phyloP scores from a whole-genome alignment of 2,888 invertebrate species.

The Ophion ventricosus region DNA sequence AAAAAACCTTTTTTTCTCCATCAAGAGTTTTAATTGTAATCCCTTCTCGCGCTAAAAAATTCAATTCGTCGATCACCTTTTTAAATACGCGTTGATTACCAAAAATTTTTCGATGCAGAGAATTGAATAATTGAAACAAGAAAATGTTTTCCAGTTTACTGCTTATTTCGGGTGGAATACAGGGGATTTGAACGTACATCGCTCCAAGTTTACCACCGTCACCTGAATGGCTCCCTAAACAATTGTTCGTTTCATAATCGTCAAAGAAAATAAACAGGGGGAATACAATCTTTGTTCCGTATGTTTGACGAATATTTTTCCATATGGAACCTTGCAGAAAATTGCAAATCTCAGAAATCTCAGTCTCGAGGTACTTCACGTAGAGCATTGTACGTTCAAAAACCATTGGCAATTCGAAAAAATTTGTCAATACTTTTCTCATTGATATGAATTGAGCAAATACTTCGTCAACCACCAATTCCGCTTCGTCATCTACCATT shows the following conservation, averaged over 20 bases:
- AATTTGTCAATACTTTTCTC: slow-evolving; percentile 52
- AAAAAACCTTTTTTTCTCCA: slow-evolving; percentile 9
- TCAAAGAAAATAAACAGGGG: slow-evolving; percentile 29
- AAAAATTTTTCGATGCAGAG: slow-evolving; percentile 28
- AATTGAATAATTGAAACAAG: slow-evolving; percentile 29
- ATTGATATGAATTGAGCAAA: slow-evolving; percentile 59
- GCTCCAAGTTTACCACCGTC: slow-evolving; percentile 22
- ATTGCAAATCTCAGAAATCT: slow-evolving; percentile 43
- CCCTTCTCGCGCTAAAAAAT: slow-evolving; percentile 21
- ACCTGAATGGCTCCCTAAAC: slow-evolving; percentile 10
- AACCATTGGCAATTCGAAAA: slow-evolving; percentile 58
- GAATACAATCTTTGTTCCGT: slow-evolving; percentile 39
- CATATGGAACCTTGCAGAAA: slow-evolving; percentile 55
- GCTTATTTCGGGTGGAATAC: slow-evolving; percentile 28
- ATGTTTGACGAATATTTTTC: slow-evolving; percentile 44
- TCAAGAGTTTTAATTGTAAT: slow-evolving; percentile 8
- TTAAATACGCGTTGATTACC: slow-evolving; percentile 15
- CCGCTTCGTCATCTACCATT: neutral
- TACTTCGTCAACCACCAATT: slow-evolving; percentile 26
- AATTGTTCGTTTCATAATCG: slow-evolving; percentile 36
- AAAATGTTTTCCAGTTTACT: slow-evolving; percentile 35
- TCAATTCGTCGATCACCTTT: slow-evolving; percentile 28
- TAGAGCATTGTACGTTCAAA: slow-evolving; percentile 35
- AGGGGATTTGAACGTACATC: slow-evolving; percentile 19
- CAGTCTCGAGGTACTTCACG: slow-evolving; percentile 25